Evolutionary conservation across 1,140 invertebrate genomes (phyloP).

Genomic region (Pseudoatta argentina): DNA sequence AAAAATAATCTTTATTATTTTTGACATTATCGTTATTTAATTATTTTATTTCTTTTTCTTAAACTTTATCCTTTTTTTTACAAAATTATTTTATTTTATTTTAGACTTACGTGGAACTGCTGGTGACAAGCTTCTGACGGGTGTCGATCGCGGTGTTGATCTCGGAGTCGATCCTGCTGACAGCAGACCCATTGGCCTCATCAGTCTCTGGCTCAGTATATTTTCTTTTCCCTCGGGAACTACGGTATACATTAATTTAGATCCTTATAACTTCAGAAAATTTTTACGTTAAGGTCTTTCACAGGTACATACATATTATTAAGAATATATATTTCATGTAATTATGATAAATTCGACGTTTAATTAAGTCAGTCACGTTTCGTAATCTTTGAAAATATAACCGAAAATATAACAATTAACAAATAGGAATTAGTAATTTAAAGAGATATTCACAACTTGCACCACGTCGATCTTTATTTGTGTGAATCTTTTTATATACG

Average conservation of each 20-base stretch:
- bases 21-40: neutral
- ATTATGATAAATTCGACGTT: neutral
- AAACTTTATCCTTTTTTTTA: neutral
- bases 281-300: neutral
- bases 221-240: conserved; percentile 94
- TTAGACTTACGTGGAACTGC: conserved; percentile 74
- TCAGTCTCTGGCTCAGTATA: conserved; percentile 89
- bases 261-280: neutral
- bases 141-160: conserved; percentile 91
- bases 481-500: neutral
- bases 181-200: conserved; percentile 89
- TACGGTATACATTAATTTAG: conserved; percentile 75
- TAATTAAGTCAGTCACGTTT: neutral
- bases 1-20: conserved; percentile 8
- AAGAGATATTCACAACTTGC: conserved; percentile 13
- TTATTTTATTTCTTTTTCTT: neutral
- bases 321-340: neutral
- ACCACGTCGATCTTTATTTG: neutral
- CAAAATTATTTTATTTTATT: neutral
- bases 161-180: conserved; percentile 91
- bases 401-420: conserved; percentile 12
- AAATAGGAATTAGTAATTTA: conserved; percentile 2
- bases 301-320: too few species aligned
- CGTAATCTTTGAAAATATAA: neutral
- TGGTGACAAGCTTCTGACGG: conserved; percentile 90